These are phyloP conservation scores for Hermodice carunculata DNA, from an alignment of 2,888 invertebrate species.

Conservation along the genomic window DNA sequence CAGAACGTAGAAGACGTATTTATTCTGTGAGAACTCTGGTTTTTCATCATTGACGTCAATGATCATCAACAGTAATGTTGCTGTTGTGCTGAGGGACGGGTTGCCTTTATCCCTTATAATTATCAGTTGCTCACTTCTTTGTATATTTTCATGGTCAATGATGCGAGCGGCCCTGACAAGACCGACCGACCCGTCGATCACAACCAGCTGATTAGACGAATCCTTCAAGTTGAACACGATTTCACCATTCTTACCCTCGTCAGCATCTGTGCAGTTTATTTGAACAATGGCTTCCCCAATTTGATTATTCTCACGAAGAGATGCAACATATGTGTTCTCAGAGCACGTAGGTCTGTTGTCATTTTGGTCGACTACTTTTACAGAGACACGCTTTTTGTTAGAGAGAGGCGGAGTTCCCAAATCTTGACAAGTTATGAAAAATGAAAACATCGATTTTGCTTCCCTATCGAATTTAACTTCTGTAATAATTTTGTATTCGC, in stretches of 20 bases:
- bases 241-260: slow-evolving; percentile 12
- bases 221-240: slow-evolving; percentile 7
- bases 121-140: no score
- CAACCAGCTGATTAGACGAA: no score
- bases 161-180: no score
- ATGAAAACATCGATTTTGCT: background rate
- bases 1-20: no score
- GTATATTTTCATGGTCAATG: no score
- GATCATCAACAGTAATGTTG: no score
- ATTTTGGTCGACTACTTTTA: slow-evolving; percentile 23
- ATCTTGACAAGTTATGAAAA: slow-evolving; percentile 17
- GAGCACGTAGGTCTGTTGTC: slow-evolving; percentile 24
- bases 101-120: no score
- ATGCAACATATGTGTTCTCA: slow-evolving; percentile 1
- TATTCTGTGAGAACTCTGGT: no score
- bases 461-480: slow-evolving; percentile 12
- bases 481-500: slow-evolving; percentile 18
- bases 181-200: no score
- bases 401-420: slow-evolving; percentile 1
- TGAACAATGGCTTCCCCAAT: slow-evolving; percentile 7
- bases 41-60: no score
- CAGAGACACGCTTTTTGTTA: slow-evolving; percentile 1
- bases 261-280: slow-evolving; percentile 20
- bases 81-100: no score
- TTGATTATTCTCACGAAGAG: slow-evolving; percentile 21